Conservation (phyloP, 1,140 invertebrate genomes). For the Drosophila aff. region DNA sequence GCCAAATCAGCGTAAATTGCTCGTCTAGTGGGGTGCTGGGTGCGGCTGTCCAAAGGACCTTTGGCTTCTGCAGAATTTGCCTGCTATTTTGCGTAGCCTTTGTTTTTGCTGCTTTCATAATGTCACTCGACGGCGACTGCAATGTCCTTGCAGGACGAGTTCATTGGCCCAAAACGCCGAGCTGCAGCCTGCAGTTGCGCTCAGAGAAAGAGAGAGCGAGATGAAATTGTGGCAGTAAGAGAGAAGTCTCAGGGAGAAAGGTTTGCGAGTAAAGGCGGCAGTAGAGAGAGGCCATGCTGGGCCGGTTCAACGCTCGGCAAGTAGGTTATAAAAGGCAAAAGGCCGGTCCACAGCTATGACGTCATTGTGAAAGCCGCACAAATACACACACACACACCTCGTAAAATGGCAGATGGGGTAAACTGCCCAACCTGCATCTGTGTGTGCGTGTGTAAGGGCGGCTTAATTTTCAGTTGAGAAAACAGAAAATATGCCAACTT, state of each 20-base stretch:
- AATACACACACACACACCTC: conserved; percentile 1
- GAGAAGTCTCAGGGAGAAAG: conserved; percentile 7
- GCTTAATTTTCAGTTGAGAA: conserved; percentile 64
- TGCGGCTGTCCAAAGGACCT: conserved; percentile 29
- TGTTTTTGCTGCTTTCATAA: conserved; percentile 54
- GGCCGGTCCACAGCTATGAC: conserved; percentile 66
- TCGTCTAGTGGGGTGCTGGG: conserved; percentile 9
- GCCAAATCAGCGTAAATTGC: conserved; percentile 67
- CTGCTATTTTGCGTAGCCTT: conserved; percentile 13
- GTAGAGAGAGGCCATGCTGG: conserved; percentile 5
- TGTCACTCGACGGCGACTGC: conserved; percentile 54
- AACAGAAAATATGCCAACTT: conserved; percentile 53
- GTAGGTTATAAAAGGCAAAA: conserved; percentile 69
- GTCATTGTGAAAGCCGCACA: conserved; percentile 63
- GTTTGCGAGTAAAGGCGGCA: neutral
- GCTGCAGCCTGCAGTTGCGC: conserved; percentile 45
- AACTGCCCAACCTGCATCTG: conserved; percentile 11
- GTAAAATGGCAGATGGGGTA: conserved; percentile 2
- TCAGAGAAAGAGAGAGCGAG: neutral
- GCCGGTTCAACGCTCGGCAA: conserved; percentile 74
- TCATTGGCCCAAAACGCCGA: conserved; percentile 63
- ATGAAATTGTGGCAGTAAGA: conserved; percentile 1
- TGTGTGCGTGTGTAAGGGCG: conserved; percentile 35
- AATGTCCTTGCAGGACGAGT: conserved; percentile 72
- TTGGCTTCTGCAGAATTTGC: conserved; percentile 44